phyloP scores from a whole-genome alignment of 2,888 invertebrate species.

The Nomada flava region DNA sequence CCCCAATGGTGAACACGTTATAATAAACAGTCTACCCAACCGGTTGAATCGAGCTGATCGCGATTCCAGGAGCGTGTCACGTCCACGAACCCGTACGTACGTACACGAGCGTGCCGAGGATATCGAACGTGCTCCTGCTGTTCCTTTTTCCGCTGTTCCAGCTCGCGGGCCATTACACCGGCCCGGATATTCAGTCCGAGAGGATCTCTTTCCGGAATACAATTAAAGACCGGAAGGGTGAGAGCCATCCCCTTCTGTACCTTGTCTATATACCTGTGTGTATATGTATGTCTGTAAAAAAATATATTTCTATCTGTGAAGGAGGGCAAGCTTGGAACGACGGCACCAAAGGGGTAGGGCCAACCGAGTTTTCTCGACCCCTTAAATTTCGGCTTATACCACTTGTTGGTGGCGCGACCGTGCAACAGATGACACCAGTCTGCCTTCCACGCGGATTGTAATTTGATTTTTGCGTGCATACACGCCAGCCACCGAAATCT shows the following conservation, averaged over 20 bases:
- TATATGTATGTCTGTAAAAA: not conserved
- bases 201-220: slow-evolving; percentile 72
- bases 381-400: slow-evolving; percentile 78
- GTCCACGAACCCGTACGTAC: slow-evolving; percentile 20
- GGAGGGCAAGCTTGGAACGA: slow-evolving; percentile 60
- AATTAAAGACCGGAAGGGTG: slow-evolving; percentile 76
- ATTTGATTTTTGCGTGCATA: slow-evolving; percentile 35
- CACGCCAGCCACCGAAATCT: not conserved
- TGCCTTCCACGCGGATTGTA: slow-evolving; percentile 15
- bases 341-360: slow-evolving; percentile 53
- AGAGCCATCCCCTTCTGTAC: slow-evolving; percentile 49
- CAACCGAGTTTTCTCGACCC: slow-evolving; percentile 70
- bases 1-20: slow-evolving; percentile 1
- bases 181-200: slow-evolving; percentile 68
- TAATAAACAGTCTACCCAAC: slow-evolving; percentile 1
- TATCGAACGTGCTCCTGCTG: slow-evolving; percentile 43
- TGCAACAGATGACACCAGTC: slow-evolving; percentile 76
- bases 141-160: slow-evolving; percentile 54
- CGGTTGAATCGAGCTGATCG: slow-evolving; percentile 16
- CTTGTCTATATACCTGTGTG: not conserved
- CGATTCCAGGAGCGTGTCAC: slow-evolving; percentile 40
- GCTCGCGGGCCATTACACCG: slow-evolving; percentile 66
- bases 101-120: slow-evolving; percentile 37
- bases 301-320: not conserved
- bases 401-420: slow-evolving; percentile 76